phyloP scores from a whole-genome alignment of 1,140 invertebrate genomes.

The Drosophila bocki region DNA sequence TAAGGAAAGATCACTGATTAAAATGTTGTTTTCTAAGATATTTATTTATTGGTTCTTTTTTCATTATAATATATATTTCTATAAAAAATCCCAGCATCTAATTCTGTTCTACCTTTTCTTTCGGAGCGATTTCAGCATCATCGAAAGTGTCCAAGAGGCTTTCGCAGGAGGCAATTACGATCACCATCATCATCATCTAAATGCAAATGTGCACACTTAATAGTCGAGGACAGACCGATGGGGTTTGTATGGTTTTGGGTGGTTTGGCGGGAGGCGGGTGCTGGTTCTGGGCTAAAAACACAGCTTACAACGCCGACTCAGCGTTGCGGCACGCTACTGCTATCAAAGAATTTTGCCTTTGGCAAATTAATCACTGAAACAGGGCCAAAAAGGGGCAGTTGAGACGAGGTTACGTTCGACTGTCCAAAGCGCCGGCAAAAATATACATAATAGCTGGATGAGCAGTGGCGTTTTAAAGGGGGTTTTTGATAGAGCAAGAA shows the following conservation, averaged over 20 bases:
- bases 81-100: background rate
- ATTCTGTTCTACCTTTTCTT: background rate
- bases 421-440: slow-evolving; percentile 61
- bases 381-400: slow-evolving; percentile 38
- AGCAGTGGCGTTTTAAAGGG: slow-evolving; percentile 10
- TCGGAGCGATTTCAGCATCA: slow-evolving; percentile 10
- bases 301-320: slow-evolving; percentile 34
- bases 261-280: background rate
- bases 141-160: slow-evolving; percentile 22
- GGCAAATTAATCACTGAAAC: slow-evolving; percentile 71
- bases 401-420: slow-evolving; percentile 32
- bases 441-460: slow-evolving; percentile 34
- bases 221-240: slow-evolving; percentile 39
- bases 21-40: too few relatives aligned
- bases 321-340: slow-evolving; percentile 77
- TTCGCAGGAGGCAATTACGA: slow-evolving; percentile 51
- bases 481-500: background rate
- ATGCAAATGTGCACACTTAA: slow-evolving; percentile 75
- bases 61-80: background rate
- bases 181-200: slow-evolving; percentile 73
- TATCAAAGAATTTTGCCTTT: slow-evolving; percentile 82
- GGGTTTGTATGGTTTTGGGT: background rate
- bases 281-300: slow-evolving; percentile 28
- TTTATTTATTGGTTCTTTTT: too few relatives aligned
- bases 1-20: background rate